Conservation (phyloP, 2,113 vertebrate species). For the Polyodon spathula region DNA sequence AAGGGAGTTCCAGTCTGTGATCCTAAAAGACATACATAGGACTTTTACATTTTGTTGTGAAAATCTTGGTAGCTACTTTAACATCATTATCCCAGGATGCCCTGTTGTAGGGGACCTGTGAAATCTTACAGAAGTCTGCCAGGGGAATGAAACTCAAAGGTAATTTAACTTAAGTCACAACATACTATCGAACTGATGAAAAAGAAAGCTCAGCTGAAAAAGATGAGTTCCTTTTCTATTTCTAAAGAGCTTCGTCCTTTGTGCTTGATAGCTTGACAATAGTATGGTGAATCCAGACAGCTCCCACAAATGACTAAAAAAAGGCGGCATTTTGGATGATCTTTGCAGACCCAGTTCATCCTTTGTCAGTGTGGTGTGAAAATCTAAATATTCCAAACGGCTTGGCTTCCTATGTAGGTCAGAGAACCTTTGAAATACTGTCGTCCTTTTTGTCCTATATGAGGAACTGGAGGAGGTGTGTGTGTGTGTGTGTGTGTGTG, state of each 20-base stretch:
- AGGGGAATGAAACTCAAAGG: slow-evolving; percentile 8
- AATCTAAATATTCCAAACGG: not conserved
- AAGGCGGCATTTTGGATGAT: not conserved
- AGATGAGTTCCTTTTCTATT: not conserved
- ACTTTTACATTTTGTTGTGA: slow-evolving; percentile 13
- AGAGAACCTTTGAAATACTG: slow-evolving; percentile 11
- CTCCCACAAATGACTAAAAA: not conserved
- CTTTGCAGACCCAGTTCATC: slow-evolving; percentile 4
- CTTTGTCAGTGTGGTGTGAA: slow-evolving; percentile 20
- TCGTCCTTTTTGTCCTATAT: slow-evolving; percentile 1
- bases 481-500: not conserved
- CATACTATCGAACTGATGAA: not conserved
- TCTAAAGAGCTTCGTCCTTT: too few species aligned
- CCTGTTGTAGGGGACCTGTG: slow-evolving; percentile 15
- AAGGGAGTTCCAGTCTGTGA: not conserved
- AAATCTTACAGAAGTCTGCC: slow-evolving; percentile 19
- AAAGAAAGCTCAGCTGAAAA: not conserved
- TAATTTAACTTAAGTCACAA: slow-evolving; percentile 12
- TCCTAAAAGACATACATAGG: not conserved
- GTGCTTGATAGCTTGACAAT: not conserved
- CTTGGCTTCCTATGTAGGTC: slow-evolving; percentile 19
- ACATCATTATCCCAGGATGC: slow-evolving; percentile 5
- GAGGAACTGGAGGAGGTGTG: slow-evolving; percentile 8
- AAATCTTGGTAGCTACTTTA: slow-evolving; percentile 7
- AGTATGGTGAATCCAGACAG: not conserved